A percentile compares a stretch with the other conserved stretches of the same genome.
phyloP scores from a whole-genome alignment of 2,113 vertebrate genomes.

The Acanthochromis polyacanthus region DNA sequence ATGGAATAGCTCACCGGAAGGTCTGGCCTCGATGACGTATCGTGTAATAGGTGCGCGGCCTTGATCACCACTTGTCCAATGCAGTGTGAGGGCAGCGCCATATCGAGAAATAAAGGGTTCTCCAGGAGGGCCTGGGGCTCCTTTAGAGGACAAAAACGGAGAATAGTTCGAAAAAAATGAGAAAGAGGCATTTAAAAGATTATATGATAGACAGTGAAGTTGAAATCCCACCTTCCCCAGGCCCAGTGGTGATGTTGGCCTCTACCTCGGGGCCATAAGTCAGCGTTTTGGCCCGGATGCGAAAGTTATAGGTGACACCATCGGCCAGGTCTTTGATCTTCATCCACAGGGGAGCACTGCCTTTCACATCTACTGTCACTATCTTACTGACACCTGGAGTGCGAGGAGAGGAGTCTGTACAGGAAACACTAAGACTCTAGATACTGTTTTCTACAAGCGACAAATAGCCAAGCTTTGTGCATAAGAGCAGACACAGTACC shows the following conservation, averaged over 20 bases:
- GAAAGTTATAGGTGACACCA: constrained; percentile 94
- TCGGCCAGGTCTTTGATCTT: constrained; percentile 97
- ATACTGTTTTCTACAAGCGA: constrained; percentile 74
- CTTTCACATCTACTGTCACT: constrained; percentile 97
- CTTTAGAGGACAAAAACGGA: constrained; percentile 71
- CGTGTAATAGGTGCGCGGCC: constrained; percentile 94
- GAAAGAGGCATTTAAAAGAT: neutral
- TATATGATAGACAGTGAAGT: neutral
- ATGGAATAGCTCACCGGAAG: constrained; percentile 88
- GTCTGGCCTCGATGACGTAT: constrained; percentile 96
- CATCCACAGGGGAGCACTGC: constrained; percentile 92
- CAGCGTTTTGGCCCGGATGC: constrained; percentile 94
- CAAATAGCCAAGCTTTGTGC: constrained; percentile 59
- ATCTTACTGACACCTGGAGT: constrained; percentile 97
- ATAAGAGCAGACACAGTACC: constrained; percentile 2
- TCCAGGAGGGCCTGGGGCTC: constrained; percentile 94
- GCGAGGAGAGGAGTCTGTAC: constrained; percentile 86
- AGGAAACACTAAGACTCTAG: constrained; percentile 85
- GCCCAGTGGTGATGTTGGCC: constrained; percentile 96
- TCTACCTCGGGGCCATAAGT: constrained; percentile 95
- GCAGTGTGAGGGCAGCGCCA: constrained; percentile 93
- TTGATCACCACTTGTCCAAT: constrained; percentile 95
- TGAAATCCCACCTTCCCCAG: constrained; percentile 90
- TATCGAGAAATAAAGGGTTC: constrained; percentile 95
- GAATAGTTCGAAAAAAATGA: neutral